Evolutionary conservation across 2,113 vertebrate species (phyloP), one percentile per base, ranked within the genome.

Genomic region (Lamprotornis superbus): DNA sequence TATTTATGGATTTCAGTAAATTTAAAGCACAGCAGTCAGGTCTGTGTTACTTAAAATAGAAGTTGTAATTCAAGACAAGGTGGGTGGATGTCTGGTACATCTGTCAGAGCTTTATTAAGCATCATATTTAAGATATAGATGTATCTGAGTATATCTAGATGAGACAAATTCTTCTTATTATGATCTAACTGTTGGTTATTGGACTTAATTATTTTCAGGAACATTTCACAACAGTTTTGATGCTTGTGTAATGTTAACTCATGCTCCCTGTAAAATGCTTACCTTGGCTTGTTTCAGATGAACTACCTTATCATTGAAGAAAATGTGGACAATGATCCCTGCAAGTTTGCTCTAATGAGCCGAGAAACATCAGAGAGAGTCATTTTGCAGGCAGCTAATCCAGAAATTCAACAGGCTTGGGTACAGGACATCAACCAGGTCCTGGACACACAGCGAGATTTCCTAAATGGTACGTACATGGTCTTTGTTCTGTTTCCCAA

Each of bases 371-470:
- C 99, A 2, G 99, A 99, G 50, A 98, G 98, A 22, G 98, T 99
- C 74, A 98, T 99, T 70, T 98, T 99, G 67, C 99, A 99, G 95
- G 99, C 99, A 4, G 99, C 99, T 94, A 99, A 99, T 35, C 95
- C 99, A 9, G 99, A 99, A 95, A 98, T 99, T 96, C 99, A 99
- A 5, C 99, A 99, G 96, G 98, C 99, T 94, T 99, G 99, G 99
- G 98, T 99, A 60, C 97, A 98, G 83, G 99, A 99, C 96, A 99
- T 99, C 95, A 99, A 97, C 81, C 98, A 99, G 68, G 98, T 99
- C 50, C 97, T 99, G 95, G 99, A 99, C 52, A 99, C 98, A 76
- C 99, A 99, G 90, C 98, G 98, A 93, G 99, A 99, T 96, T 99
- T 99, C 95, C 97, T 99, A 94, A 99, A 98, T 68, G 99, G 99